phyloP scores from a whole-genome alignment of 2,888 invertebrate genomes.

The Mythimna albipuncta region DNA sequence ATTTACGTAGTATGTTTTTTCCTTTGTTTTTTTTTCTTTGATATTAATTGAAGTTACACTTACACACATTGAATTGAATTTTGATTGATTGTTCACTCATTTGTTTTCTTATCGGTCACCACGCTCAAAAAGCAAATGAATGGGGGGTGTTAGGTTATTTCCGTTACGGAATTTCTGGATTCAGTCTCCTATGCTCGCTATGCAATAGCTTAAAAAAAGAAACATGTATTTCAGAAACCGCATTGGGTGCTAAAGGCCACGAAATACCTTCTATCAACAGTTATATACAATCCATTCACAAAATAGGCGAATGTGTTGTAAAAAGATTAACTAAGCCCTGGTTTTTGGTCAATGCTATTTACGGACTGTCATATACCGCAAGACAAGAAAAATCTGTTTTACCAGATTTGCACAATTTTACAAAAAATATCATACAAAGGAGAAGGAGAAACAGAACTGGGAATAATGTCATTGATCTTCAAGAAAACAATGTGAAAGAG shows the following conservation, averaged over 20 bases:
- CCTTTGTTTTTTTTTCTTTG: too few species aligned
- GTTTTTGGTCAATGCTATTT: background rate
- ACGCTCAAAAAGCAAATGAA: too few species aligned
- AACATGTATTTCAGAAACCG: constrained; percentile 7
- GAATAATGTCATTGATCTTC: background rate
- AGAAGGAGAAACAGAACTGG: constrained; percentile 6
- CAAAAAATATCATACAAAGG: constrained; percentile 11
- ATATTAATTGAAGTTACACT: too few species aligned
- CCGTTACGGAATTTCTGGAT: too few species aligned
- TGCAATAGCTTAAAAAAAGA: too few species aligned
- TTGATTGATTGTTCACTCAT: too few species aligned
- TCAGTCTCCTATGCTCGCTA: too few species aligned
- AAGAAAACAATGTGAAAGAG: constrained; percentile 29
- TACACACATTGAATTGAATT: too few species aligned
- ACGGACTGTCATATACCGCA: background rate
- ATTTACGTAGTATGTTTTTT: too few species aligned
- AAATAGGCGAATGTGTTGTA: background rate
- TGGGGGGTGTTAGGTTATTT: too few species aligned
- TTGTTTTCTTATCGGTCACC: too few species aligned
- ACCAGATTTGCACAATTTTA: constrained; percentile 3
- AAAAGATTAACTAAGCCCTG: background rate
- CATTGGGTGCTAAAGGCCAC: constrained; percentile 5
- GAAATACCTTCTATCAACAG: background rate
- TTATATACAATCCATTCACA: constrained; percentile 10
- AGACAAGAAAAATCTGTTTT: background rate